Conservation (phyloP, 2,888 invertebrate species). For the Tipula unca region DNA sequence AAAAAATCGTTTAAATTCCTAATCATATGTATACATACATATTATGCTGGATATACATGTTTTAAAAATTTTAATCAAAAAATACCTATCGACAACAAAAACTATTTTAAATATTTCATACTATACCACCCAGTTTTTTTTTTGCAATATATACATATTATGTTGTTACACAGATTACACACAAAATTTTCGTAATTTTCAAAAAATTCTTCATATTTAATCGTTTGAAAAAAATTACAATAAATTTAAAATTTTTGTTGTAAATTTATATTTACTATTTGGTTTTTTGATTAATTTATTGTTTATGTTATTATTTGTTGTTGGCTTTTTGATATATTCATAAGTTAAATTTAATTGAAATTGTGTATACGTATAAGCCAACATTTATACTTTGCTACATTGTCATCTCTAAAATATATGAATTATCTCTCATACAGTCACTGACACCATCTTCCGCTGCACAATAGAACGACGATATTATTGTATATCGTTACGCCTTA, state of each 20-base stretch:
- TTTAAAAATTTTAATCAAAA: not conserved
- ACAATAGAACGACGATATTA: too few relatives aligned
- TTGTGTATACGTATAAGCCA: not conserved
- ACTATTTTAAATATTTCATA: slow-evolving; percentile 2
- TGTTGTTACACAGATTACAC: not conserved
- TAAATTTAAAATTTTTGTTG: not conserved
- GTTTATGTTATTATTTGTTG: not conserved
- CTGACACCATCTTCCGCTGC: not conserved
- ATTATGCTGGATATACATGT: not conserved
- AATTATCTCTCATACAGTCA: too few relatives aligned
- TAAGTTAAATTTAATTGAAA: not conserved
- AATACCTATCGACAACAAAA: slow-evolving; percentile 8
- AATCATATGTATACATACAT: not conserved
- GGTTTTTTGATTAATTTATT: not conserved
- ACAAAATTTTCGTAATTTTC: not conserved
- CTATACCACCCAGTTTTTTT: not conserved
- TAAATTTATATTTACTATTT: not conserved
- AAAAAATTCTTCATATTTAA: not conserved
- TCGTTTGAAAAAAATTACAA: not conserved
- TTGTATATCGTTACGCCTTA: too few relatives aligned
- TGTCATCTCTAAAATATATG: too few relatives aligned
- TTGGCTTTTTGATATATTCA: not conserved
- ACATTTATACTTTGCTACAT: too few relatives aligned
- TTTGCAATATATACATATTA: not conserved
- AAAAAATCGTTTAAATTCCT: not conserved